phyloP scores from a whole-genome alignment of 1,140 invertebrate genomes.

The Diabrotica undecimpunctata region DNA sequence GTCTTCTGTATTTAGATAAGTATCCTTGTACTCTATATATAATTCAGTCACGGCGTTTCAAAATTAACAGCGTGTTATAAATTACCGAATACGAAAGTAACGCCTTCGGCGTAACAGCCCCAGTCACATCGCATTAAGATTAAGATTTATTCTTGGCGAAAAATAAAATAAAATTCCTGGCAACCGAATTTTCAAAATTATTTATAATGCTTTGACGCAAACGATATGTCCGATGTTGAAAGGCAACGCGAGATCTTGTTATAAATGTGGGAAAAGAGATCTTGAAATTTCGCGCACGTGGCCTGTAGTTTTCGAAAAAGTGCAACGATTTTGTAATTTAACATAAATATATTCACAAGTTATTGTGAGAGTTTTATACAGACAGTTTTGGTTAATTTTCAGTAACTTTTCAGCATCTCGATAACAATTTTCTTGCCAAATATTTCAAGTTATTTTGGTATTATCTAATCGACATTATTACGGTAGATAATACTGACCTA shows the following conservation, averaged over 20 bases:
- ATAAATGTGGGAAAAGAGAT: neutral
- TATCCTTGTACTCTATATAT: conserved; percentile 2
- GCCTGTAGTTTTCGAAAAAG: neutral
- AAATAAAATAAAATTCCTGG: conserved; percentile 3
- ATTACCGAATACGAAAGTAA: neutral
- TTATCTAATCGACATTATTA: too few relatives aligned
- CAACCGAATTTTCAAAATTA: neutral
- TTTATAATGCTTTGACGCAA: conserved; percentile 2
- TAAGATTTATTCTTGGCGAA: conserved; percentile 1
- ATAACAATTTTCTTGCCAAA: too few relatives aligned
- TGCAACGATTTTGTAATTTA: too few relatives aligned
- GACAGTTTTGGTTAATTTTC: too few relatives aligned
- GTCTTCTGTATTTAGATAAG: conserved; percentile 1
- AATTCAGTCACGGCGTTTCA: conserved; percentile 1
- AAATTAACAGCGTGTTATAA: neutral
- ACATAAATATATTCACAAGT: too few relatives aligned
- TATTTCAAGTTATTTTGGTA: too few relatives aligned
- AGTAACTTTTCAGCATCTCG: too few relatives aligned
- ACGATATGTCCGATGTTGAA: neutral
- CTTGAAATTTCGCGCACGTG: neutral
- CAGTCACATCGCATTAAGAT: conserved; percentile 2
- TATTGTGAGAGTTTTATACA: too few relatives aligned
- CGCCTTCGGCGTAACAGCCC: neutral
- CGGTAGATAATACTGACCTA: too few relatives aligned
- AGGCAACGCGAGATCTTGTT: neutral